Percentiles rank a stretch among this genome's conserved stretches.
These are phyloP conservation scores for Orycteropus afer DNA, from an alignment of 2,113 vertebrate genomes.

Conservation along the genomic window DNA sequence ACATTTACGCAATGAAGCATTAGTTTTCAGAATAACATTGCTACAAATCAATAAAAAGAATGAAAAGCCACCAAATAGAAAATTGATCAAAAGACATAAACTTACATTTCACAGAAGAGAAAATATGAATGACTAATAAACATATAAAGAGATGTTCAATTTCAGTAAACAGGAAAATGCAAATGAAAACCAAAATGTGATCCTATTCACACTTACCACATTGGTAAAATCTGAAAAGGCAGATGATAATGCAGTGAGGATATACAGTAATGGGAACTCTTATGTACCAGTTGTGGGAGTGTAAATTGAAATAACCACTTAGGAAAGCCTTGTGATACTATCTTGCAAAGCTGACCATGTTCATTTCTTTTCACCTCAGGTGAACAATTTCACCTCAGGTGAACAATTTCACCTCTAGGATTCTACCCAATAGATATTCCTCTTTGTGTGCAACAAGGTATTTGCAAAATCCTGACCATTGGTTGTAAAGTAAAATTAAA, in stretches of 20 bases:
- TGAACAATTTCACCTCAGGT: background rate
- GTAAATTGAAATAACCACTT: background rate
- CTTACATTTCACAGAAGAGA: slow-evolving; percentile 16
- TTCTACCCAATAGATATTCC: background rate
- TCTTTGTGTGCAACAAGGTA: background rate
- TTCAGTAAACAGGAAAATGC: background rate
- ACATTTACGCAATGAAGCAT: background rate
- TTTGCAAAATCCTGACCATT: background rate
- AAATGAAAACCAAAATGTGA: background rate
- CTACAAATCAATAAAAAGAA: slow-evolving; percentile 25
- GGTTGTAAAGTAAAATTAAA: background rate
- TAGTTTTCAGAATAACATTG: slow-evolving; percentile 41
- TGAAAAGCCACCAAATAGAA: slow-evolving; percentile 15
- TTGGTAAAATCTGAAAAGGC: background rate
- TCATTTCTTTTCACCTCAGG: background rate
- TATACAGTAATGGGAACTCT: background rate
- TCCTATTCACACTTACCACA: background rate
- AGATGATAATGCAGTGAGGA: background rate
- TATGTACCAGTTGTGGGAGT: background rate
- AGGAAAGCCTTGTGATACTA: background rate
- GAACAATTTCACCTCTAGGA: background rate
- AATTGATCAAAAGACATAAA: background rate
- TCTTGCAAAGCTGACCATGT: background rate
- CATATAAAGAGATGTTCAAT: background rate
- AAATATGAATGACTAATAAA: background rate